Conservation (phyloP, 2,888 invertebrate species). For the Chymomyza fuscimana region DNA sequence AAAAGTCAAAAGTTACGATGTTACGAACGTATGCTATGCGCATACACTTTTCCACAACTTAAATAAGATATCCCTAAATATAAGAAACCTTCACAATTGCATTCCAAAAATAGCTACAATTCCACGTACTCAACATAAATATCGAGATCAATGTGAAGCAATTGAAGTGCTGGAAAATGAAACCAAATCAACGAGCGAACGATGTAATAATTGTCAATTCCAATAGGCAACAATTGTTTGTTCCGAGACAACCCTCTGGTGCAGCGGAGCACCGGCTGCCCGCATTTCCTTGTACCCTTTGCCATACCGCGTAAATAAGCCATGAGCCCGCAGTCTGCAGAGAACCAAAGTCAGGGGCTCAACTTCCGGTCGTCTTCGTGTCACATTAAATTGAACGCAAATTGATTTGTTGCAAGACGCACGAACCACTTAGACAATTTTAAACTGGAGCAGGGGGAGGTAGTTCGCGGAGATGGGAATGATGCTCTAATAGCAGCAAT, state of each 20-base stretch:
- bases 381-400: conserved; percentile 56
- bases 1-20: too few species aligned
- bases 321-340: background rate
- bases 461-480: background rate
- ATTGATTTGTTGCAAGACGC: conserved; percentile 58
- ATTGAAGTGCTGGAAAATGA: conserved; percentile 40
- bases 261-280: background rate
- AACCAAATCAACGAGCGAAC: conserved; percentile 38
- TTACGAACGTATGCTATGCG: too few species aligned
- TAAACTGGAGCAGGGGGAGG: background rate
- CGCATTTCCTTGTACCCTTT: conserved; percentile 1
- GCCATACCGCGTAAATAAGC: background rate
- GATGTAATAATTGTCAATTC: conserved; percentile 47
- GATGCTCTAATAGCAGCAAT: conserved; percentile 56
- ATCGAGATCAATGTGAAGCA: conserved; percentile 23
- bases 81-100: too few species aligned
- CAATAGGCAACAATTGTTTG: background rate
- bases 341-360: background rate
- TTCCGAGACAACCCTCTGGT: background rate
- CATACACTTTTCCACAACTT: too few species aligned
- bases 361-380: conserved; percentile 42
- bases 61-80: too few species aligned
- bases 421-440: conserved; percentile 34
- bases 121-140: conserved; percentile 17
- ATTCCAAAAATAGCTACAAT: too few species aligned